Evolutionary conservation across 2,888 invertebrate species (phyloP), one percentile per base, ranked within the genome.

Genomic region (Rhodophaea formosa): DNA sequence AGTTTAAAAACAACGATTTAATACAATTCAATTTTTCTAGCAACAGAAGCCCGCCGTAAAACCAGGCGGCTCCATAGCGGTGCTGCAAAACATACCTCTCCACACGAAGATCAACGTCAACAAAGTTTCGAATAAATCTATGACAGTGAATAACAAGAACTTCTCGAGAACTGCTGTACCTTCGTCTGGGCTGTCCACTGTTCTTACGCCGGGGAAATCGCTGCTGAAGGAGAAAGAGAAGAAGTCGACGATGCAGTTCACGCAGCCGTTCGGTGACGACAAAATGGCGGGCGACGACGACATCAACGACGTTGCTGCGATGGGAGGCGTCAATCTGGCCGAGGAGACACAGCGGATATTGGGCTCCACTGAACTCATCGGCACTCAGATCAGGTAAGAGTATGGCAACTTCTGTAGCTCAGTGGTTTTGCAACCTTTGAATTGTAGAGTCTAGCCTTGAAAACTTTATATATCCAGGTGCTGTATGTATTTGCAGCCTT

Each of bases 271-370:
- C 61, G 81, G 71, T 0, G 88, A 92, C 77, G 92, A 91, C 81
- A 92, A 89, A 79, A 92, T 88, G 88, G 93, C 93, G 62, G 97
- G 97, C 46, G 98, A 98, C 76, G 98, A 98, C 80, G 98, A 99
- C 82, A 98, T 99, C 75, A 99, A 99, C 79, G 99, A 99, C 90
- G 99, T 99, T 12, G 98, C 99, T 32, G 98, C 99, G 8, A 99
- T 99, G 99, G 99, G 99, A 64, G 99, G 99, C 54, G 99, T 99
- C 57, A 99, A 99, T 90, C 92, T 99, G 73, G 96, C 97, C 0
- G 99, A 99, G 87, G 99, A 99, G 87, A 96, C 97, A 42, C 98
- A 98, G 83, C 95, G 97, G 83, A 99, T 99, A 75, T 93, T 99
- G 61, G 97, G 97, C 12, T 95, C 97, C 14, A 96, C 97, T 1